Conservation (phyloP, 2,888 invertebrate species). For the Ctena decussata region DNA sequence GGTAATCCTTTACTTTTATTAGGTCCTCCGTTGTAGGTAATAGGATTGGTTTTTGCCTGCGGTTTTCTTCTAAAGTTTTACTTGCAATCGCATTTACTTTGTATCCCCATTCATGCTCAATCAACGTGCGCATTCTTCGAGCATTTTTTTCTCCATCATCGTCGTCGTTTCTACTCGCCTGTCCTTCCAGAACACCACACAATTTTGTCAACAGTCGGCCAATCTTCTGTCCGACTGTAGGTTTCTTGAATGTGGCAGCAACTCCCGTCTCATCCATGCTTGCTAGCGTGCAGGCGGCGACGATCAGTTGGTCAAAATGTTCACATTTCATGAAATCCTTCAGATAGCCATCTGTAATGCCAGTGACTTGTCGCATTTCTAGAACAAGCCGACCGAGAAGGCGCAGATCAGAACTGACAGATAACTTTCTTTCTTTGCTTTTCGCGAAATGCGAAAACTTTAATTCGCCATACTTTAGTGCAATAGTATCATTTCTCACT, state of each 20-base stretch:
- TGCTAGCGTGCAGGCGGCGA: background rate
- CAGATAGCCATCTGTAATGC: background rate
- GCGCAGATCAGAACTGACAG: background rate
- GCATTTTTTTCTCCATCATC: background rate
- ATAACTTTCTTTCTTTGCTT: background rate
- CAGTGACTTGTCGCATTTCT: background rate
- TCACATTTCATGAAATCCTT: background rate
- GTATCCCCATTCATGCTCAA: background rate
- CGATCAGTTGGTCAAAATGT: background rate
- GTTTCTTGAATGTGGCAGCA: background rate
- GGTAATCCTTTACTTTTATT: too few relatives aligned
- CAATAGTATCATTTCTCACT: background rate
- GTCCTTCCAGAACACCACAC: background rate
- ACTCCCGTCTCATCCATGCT: background rate
- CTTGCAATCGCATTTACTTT: too few relatives aligned
- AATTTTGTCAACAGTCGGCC: background rate
- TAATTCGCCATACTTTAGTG: background rate
- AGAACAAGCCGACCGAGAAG: background rate
- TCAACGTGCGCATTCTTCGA: background rate
- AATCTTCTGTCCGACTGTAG: background rate
- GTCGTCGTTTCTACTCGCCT: background rate
- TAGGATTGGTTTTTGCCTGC: too few relatives aligned
- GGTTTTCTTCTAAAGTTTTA: too few relatives aligned
- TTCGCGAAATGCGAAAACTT: background rate
- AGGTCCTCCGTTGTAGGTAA: too few relatives aligned